phyloP scores from a whole-genome alignment of 2,888 invertebrate genomes.

The Meandrusa payeni region DNA sequence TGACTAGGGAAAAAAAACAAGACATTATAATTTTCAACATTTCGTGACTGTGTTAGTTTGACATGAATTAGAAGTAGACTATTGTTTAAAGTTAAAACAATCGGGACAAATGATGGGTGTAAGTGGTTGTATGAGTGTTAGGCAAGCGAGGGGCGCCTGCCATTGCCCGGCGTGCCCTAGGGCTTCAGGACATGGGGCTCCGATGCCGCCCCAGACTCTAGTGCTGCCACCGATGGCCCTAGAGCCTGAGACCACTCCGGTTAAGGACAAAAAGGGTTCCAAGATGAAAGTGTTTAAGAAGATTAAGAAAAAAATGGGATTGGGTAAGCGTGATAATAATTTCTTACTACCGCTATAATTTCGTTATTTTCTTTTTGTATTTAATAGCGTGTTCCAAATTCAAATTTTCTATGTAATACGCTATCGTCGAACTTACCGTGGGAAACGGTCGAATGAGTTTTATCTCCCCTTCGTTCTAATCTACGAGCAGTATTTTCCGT shows the following conservation, averaged over 20 bases:
- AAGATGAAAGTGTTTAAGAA: constrained; percentile 96
- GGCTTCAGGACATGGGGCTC: constrained; percentile 57
- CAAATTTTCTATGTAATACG: too few relatives aligned
- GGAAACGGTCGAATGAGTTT: too few relatives aligned
- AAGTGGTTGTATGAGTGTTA: constrained; percentile 80
- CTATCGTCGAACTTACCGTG: too few relatives aligned
- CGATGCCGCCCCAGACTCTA: constrained; percentile 68
- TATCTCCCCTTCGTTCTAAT: too few relatives aligned
- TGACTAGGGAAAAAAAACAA: too few relatives aligned
- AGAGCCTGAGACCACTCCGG: constrained; percentile 68
- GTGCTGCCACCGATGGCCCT: constrained; percentile 73
- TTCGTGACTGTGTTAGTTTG: constrained; percentile 34
- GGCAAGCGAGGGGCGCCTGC: constrained; percentile 77
- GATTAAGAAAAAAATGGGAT: constrained; percentile 92
- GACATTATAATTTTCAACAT: not conserved
- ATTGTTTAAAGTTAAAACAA: constrained; percentile 27
- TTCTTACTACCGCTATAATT: too few relatives aligned
- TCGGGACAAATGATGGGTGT: constrained; percentile 73
- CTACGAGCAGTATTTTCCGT: too few relatives aligned
- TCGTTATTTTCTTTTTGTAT: too few relatives aligned
- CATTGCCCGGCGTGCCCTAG: constrained; percentile 78
- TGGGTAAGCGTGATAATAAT: too few relatives aligned
- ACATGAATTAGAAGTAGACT: constrained; percentile 30
- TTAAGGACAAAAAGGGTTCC: constrained; percentile 72
- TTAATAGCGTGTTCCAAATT: too few relatives aligned